Evolutionary conservation across 2,888 invertebrate species (phyloP).

Genomic region (Sisyra nigra): DNA sequence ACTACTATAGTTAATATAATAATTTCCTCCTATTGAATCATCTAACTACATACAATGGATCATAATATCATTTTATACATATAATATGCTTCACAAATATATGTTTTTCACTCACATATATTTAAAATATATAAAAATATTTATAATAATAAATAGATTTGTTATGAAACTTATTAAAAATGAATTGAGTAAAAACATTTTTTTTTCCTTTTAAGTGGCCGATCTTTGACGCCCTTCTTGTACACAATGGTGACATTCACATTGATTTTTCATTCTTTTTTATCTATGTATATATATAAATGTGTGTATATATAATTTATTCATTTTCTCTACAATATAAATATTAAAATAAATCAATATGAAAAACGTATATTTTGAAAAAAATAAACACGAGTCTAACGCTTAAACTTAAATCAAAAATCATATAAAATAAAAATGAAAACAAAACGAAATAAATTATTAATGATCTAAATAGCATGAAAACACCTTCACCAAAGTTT

Average conservation of each 20-base stretch:
- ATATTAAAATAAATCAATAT: too few species aligned
- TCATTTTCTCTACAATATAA: background rate
- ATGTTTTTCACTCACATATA: too few species aligned
- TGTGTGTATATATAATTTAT: background rate
- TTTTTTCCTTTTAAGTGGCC: too few species aligned
- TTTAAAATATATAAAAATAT: conserved; percentile 8
- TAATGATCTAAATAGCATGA: too few species aligned
- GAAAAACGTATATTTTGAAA: too few species aligned
- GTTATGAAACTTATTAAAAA: conserved; percentile 9
- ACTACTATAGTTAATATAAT: conserved; percentile 3
- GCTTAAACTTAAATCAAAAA: too few species aligned
- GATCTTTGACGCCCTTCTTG: background rate
- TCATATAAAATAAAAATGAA: too few species aligned
- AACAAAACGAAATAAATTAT: too few species aligned
- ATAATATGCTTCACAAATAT: conserved; percentile 1
- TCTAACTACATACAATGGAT: conserved; percentile 8
- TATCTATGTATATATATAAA: background rate
- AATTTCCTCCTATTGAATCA: background rate
- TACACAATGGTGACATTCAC: conserved; percentile 8
- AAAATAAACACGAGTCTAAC: too few species aligned
- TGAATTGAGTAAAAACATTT: conserved; percentile 4
- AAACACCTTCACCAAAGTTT: too few species aligned
- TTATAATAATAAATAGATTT: conserved; percentile 10
- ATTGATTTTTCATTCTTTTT: conserved; percentile 1
- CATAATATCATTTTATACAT: conserved; percentile 5